Percentiles rank a stretch among this genome's conserved stretches.
phyloP scores from a whole-genome alignment of 1,140 invertebrate genomes.

The Hylyphantes graminicola region DNA sequence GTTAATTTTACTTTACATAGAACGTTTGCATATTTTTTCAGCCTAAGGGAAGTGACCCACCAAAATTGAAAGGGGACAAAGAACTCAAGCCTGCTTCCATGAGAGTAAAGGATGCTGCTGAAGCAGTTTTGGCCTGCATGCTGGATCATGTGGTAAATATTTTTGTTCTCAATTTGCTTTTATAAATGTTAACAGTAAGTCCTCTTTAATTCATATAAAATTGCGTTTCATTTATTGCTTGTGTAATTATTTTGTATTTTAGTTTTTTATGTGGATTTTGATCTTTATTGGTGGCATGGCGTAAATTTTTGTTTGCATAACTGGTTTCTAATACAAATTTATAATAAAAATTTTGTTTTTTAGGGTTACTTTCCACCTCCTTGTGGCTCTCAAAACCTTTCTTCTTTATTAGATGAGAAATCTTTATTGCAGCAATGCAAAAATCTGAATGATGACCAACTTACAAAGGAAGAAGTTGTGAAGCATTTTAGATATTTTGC shows the following conservation, averaged over 20 bases:
- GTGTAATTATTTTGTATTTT: no score
- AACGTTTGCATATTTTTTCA: slow-evolving; percentile 63
- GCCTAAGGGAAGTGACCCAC: slow-evolving; percentile 88
- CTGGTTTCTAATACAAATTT: no score
- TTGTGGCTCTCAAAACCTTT: slow-evolving; percentile 84
- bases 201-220: neutral
- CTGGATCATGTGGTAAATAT: slow-evolving; percentile 77
- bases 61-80: slow-evolving; percentile 95
- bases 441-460: slow-evolving; percentile 68
- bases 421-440: slow-evolving; percentile 84
- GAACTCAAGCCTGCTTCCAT: slow-evolving; percentile 95
- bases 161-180: neutral
- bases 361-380: slow-evolving; percentile 82
- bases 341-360: neutral
- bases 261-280: no score
- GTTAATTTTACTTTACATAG: no score
- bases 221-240: no score
- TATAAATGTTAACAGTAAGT: neutral
- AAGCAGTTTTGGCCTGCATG: slow-evolving; percentile 88
- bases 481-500: slow-evolving; percentile 89
- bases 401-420: slow-evolving; percentile 76
- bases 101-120: slow-evolving; percentile 94
- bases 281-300: no score
- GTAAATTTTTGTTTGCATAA: no score
- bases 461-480: slow-evolving; percentile 72